Evolutionary conservation across 2,888 invertebrate genomes (phyloP), one percentile per base, ranked within the genome.

Genomic region (Hirtodrosophila alboralis): DNA sequence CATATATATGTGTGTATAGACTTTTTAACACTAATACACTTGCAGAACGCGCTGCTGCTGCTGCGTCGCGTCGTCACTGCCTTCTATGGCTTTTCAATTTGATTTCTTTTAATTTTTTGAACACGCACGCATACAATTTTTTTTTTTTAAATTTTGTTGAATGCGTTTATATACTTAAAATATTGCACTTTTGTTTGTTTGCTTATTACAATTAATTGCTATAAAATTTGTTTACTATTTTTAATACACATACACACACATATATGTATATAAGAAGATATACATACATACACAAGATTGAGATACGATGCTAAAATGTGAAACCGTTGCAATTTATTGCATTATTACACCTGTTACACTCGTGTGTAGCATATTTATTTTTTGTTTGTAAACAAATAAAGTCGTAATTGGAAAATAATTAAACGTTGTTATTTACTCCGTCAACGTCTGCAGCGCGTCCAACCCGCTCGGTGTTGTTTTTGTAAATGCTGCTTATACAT

Each of bases 1-100:
- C 43, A 38, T 37, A 37, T 2, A n/a, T 31, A 45, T 38, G 16
- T 45, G 41, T 41, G 36, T 33, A 26, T 60, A 36, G 26, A 38
- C 47, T 52, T 54, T 70, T 75, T 51, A 75, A 76, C 81, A 81
- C 80, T 41, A 80, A 76, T 66, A 80, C 80, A 80, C 84, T 81
- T 70, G 75, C 84, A 75, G 54, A 61, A 62, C 49, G 52, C 62
- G 62, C 59, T 64, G 69, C 63, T 54, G 49, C 59, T 72, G 59
- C 75, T 57, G 43, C 66, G 58, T 62, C 56, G 67, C 56, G 67
- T 49, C 45, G 59, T 49, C 53, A 67, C 54, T 69, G 70, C 62
- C 76, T 65, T 62, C 56, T 61, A 56, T 67, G 71, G 75, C 71
- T 69, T 69, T 75, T 65, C 75, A 66, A 73, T 30, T 57, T 51